Percentiles rank a stretch among this genome's conserved stretches.
Conservation (phyloP, 1,140 invertebrate genomes). For the Amphibalanus amphitrite region DNA sequence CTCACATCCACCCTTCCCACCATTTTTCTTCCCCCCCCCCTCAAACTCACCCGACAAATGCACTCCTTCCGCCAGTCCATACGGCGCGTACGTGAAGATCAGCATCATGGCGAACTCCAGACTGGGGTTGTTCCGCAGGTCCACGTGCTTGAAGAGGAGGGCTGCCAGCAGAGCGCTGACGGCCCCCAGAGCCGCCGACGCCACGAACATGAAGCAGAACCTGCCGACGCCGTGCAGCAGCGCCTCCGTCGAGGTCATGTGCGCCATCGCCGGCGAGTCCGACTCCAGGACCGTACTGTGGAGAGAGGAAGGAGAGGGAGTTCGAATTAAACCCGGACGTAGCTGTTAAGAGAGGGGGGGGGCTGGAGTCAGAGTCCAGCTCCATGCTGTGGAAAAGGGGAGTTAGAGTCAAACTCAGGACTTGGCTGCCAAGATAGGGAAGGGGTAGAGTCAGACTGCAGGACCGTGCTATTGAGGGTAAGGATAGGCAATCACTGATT, state of each 20-base stretch:
- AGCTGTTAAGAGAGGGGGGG: no score
- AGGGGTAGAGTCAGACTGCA: no score
- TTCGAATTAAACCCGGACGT: no score
- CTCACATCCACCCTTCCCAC: no score
- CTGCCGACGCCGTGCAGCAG: constrained; percentile 72
- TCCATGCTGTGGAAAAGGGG: no score
- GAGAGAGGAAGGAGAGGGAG: constrained; percentile 8
- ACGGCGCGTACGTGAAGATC: constrained; percentile 95
- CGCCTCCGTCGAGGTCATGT: constrained; percentile 47
- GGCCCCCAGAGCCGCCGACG: constrained; percentile 92
- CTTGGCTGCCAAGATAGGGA: no score
- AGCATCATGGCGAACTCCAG: constrained; percentile 97
- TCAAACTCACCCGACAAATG: constrained; percentile 63
- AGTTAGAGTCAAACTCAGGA: no score
- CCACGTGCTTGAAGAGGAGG: constrained; percentile 79
- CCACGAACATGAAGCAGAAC: constrained; percentile 96
- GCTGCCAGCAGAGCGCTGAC: constrained; percentile 87
- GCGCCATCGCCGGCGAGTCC: constrained; percentile 48
- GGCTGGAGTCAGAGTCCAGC: no score
- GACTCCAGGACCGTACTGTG: constrained; percentile 39
- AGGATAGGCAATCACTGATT: no score
- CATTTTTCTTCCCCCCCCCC: no score
- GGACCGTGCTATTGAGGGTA: no score
- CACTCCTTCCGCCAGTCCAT: constrained; percentile 91
- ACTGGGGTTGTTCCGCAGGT: constrained; percentile 92